phyloP scores from a whole-genome alignment of 2,113 vertebrate species.

The Heterocephalus glaber region DNA sequence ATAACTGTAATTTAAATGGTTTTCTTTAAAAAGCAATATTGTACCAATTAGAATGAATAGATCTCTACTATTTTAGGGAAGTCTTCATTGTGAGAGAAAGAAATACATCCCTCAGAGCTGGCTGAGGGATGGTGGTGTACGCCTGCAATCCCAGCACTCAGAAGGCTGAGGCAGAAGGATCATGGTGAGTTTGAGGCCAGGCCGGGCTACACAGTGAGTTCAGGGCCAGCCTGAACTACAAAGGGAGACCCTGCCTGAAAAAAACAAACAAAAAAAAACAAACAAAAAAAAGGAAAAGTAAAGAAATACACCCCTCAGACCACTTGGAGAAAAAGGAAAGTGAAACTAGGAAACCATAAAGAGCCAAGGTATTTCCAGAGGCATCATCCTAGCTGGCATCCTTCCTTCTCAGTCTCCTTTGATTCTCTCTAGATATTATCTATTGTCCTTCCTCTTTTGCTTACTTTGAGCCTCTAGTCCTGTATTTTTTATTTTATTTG shows the following conservation, averaged over 20 bases:
- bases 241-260: too few relatives aligned
- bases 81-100: not conserved
- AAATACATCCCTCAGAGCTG: not conserved
- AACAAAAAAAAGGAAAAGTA: too few relatives aligned
- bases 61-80: not conserved
- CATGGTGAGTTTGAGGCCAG: too few relatives aligned
- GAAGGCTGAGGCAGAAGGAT: too few relatives aligned
- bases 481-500: not conserved
- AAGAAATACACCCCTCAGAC: too few relatives aligned
- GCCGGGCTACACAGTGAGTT: too few relatives aligned
- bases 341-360: not conserved
- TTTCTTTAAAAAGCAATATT: not conserved
- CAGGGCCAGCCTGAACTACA: too few relatives aligned
- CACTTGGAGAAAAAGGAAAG: not conserved
- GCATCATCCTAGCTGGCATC: rapidly evolving
- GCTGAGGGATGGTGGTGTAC: too few relatives aligned
- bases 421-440: not conserved
- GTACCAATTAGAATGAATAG: not conserved
- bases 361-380: too few relatives aligned
- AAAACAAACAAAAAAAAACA: too few relatives aligned
- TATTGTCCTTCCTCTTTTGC: not conserved
- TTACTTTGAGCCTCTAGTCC: not conserved
- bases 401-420: not conserved
- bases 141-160: too few relatives aligned
- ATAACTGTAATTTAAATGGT: not conserved